A percentile compares a stretch with the other conserved stretches of the same genome.
These are phyloP conservation scores for Proteles cristata DNA, from an alignment of 2,113 vertebrate genomes.

Conservation along the genomic window DNA sequence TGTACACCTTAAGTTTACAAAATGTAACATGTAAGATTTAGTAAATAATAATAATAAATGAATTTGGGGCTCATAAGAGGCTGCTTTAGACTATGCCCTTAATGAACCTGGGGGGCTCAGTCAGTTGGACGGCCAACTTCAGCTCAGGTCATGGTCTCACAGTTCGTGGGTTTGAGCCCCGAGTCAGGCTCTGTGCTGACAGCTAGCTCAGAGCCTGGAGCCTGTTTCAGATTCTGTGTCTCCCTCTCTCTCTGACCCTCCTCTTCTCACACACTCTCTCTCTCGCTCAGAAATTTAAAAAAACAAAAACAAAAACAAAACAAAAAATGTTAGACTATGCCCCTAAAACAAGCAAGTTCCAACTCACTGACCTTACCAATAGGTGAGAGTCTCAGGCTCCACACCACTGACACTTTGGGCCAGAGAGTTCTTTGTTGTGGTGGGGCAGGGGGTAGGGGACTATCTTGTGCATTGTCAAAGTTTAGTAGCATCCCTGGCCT, in stretches of 20 bases:
- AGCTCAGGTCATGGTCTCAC: no score
- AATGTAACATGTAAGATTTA: neutral
- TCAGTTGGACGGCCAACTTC: no score
- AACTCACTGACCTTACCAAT: neutral
- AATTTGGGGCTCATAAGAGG: neutral
- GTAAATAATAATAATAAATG: neutral
- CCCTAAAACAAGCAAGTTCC: neutral
- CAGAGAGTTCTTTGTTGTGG: neutral
- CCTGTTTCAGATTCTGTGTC: no score
- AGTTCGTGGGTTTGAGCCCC: no score
- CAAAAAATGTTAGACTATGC: neutral
- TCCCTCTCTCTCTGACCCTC: no score
- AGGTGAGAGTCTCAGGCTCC: neutral
- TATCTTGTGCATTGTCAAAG: neutral
- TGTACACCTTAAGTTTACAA: neutral
- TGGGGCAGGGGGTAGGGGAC: neutral
- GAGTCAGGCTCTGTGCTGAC: no score
- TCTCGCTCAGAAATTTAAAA: no score
- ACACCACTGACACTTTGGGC: neutral
- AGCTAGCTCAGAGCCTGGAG: no score
- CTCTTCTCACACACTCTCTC: no score
- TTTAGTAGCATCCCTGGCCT: neutral
- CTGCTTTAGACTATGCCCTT: neutral
- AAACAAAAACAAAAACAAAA: no score
- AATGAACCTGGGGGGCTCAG: no score